A percentile compares a stretch with the other conserved stretches of the same genome.
Conservation (phyloP, 2,113 vertebrate genomes). For the Siniperca chuatsi region DNA sequence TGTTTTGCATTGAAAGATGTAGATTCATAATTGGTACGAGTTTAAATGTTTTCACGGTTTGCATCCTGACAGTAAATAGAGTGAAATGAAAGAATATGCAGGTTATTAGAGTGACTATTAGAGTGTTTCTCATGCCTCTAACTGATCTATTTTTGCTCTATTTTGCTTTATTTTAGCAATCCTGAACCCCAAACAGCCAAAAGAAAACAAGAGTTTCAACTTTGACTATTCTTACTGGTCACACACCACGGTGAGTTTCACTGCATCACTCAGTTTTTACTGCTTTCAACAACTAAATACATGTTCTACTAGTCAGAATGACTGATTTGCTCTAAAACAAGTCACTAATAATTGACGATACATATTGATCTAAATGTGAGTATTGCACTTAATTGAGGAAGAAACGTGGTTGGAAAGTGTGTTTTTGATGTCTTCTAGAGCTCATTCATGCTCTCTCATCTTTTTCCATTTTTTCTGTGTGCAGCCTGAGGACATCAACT, state of each 20-base stretch:
- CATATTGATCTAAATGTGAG: not conserved
- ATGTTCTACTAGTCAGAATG: accelerated
- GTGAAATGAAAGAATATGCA: not conserved
- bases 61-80: not conserved
- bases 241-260: constrained; percentile 92
- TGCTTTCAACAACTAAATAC: not conserved
- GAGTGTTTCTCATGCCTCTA: not conserved
- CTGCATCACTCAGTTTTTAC: not conserved
- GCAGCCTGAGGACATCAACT: constrained; percentile 95
- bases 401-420: not conserved
- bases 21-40: not conserved
- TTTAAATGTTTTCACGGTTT: not conserved
- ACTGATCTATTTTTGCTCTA: constrained; percentile 25
- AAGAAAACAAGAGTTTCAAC: constrained; percentile 99
- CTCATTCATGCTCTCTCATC: not conserved
- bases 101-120: not conserved
- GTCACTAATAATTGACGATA: not conserved
- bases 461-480: constrained; percentile 11
- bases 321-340: not conserved
- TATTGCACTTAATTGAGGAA: not conserved
- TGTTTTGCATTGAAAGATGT: not conserved
- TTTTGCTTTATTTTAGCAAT: constrained; percentile 87
- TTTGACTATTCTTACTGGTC: constrained; percentile 99
- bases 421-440: not conserved
- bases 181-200: constrained; percentile 96